Conservation (phyloP, 2,113 vertebrate genomes). For the Beaufortia kweichowensis region DNA sequence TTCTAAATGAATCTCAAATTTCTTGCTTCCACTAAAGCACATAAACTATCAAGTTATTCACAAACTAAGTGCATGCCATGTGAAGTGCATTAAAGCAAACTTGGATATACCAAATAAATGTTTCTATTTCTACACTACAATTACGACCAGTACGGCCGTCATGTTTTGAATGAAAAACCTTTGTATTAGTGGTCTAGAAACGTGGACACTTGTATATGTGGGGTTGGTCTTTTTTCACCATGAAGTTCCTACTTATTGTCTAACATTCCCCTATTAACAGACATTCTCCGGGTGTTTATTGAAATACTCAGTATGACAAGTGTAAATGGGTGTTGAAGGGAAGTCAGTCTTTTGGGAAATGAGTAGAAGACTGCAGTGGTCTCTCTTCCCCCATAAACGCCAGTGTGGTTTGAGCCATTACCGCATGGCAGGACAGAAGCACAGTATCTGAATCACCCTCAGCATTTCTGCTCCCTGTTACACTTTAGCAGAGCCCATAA, state of each 20-base stretch:
- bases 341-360: slow-evolving; percentile 3
- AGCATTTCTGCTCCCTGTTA: slow-evolving; percentile 31
- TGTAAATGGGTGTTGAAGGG: neutral
- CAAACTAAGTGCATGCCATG: too few species aligned
- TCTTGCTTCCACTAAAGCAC: too few species aligned
- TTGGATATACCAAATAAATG: too few species aligned
- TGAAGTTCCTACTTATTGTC: neutral
- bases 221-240: too few species aligned
- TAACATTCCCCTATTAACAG: neutral
- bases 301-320: slow-evolving; percentile 13
- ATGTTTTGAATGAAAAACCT: too few species aligned
- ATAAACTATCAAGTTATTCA: too few species aligned
- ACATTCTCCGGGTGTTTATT: neutral
- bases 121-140: too few species aligned
- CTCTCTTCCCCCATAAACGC: slow-evolving; percentile 19
- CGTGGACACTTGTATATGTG: too few species aligned
- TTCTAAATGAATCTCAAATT: too few species aligned
- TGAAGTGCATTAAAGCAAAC: too few species aligned
- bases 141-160: too few species aligned
- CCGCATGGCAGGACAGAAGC: slow-evolving; percentile 21
- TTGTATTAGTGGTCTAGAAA: too few species aligned
- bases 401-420: slow-evolving; percentile 21
- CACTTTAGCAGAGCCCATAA: slow-evolving; percentile 46
- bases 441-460: slow-evolving; percentile 26
- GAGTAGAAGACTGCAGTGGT: slow-evolving; percentile 6